Percentiles rank a stretch among this genome's conserved stretches.
Conservation (phyloP, 2,888 invertebrate genomes). For the Erpobdella octoculata region DNA sequence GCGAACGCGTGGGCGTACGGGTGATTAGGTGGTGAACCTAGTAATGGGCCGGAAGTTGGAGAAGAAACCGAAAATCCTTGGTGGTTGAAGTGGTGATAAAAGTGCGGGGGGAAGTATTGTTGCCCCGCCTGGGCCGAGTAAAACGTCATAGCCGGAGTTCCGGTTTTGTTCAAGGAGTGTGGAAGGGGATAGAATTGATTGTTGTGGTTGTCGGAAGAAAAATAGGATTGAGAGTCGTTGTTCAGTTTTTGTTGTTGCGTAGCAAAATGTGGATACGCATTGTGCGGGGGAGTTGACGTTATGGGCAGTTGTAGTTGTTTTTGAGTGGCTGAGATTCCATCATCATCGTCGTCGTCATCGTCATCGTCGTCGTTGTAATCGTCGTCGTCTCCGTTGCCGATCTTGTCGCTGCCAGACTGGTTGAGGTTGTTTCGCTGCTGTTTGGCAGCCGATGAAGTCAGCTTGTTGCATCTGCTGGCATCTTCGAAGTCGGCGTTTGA, state of each 20-base stretch:
- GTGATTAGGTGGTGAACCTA: neutral
- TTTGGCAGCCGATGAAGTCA: neutral
- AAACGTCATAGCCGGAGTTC: neutral
- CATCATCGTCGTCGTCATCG: slow-evolving; percentile 22
- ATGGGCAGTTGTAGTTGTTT: neutral
- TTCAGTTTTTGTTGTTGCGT: slow-evolving; percentile 9
- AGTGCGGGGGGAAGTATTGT: slow-evolving; percentile 5
- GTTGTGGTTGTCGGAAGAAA: neutral
- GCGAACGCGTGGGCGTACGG: neutral
- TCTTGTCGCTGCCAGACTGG: neutral
- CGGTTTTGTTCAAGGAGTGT: neutral
- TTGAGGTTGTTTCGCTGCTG: neutral
- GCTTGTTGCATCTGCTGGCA: neutral
- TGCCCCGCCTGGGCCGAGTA: neutral
- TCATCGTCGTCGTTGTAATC: slow-evolving; percentile 19
- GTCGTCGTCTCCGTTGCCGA: slow-evolving; percentile 15
- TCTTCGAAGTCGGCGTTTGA: slow-evolving; percentile 8
- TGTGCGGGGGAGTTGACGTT: neutral
- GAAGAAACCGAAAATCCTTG: neutral
- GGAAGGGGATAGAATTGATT: neutral
- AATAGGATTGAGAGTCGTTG: neutral
- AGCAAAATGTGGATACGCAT: neutral
- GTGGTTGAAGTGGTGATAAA: neutral
- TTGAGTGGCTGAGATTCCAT: neutral
- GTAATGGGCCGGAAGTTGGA: too few species aligned